Base-by-base conservation (phyloP, 2,797 vertebrate genomes). In the Darevskia nairensis region DNA sequence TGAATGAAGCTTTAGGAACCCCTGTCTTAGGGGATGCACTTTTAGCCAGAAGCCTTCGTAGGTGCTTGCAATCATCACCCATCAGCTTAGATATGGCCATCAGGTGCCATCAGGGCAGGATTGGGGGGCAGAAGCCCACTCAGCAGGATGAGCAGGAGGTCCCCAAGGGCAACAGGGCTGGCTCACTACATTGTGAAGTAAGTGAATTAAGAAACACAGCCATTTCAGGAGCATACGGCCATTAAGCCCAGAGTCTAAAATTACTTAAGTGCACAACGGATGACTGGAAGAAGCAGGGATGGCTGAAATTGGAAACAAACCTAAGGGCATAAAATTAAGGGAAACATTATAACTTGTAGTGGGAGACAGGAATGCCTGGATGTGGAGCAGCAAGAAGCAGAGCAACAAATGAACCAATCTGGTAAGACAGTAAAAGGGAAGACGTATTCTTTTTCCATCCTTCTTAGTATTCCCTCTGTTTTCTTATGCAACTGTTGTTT, bases 401-500 rank as follows among this genome's bases (percentile, higher is more conserved):
- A 32, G 35, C 72, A 85, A 75, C n/a, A 35, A 50, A 74, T 25
- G 41, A 75, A 72, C 72, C 25, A 82, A 71, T 17, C 32, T 50
- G 3, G 39, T 41, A 46, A 74, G n/a, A 29, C 23, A 21, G 55
- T 80, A 74, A 80, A 72, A 68, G 25, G 23, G 80, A 61, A 35
- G 50, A 76, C 3, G 2, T 10, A 35, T 75, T 29, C 17, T 82
- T 32, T 35, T 87, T 66, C 76, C 3, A 32, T 41, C 0, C 32
- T 88, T 89, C 91, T 79, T 35, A 59, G 69, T 11, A 13, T 71
- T 80, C 72, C 78, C 39, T 80, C 32, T 66, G 35, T 75, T 87
- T 88, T 0, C 0, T 39, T 61, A 7, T 0, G 19, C 27, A 0
- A 76, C 69, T 82, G 1, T 55, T 92, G 29, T 27, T 66, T 82